Conservation (phyloP, 1,140 invertebrate species). For the Pogonomyrmex californicus region DNA sequence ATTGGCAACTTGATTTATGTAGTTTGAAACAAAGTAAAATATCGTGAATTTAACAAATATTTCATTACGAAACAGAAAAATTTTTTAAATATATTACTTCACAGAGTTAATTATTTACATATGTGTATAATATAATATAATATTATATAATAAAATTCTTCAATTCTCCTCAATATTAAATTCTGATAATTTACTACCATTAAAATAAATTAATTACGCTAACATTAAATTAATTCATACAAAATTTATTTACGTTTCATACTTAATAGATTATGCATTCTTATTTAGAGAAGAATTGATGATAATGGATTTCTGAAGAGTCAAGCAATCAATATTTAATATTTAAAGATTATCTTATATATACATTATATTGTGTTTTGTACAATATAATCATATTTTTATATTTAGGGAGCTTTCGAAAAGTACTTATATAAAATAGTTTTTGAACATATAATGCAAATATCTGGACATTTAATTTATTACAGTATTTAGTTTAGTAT, state of each 20-base stretch:
- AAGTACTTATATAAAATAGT: not conserved
- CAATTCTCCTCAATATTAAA: too few species aligned
- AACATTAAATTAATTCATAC: too few species aligned
- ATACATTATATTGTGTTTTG: not conserved
- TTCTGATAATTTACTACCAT: not conserved
- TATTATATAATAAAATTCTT: not conserved
- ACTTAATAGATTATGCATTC: not conserved
- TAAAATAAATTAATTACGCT: not conserved
- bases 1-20: constrained; percentile 11
- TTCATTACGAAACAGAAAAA: not conserved
- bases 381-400: not conserved
- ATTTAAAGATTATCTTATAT: not conserved
- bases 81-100: not conserved
- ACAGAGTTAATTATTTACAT: not conserved
- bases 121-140: too few species aligned
- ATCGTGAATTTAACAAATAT: not conserved
- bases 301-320: not conserved
- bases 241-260: not conserved
- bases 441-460: not conserved
- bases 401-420: not conserved
- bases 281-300: not conserved
- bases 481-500: not conserved
- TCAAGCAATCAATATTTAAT: not conserved
- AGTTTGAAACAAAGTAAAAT: not conserved
- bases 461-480: not conserved